Conservation (phyloP, 2,113 vertebrate genomes). For the Vulpes ferrilata region DNA sequence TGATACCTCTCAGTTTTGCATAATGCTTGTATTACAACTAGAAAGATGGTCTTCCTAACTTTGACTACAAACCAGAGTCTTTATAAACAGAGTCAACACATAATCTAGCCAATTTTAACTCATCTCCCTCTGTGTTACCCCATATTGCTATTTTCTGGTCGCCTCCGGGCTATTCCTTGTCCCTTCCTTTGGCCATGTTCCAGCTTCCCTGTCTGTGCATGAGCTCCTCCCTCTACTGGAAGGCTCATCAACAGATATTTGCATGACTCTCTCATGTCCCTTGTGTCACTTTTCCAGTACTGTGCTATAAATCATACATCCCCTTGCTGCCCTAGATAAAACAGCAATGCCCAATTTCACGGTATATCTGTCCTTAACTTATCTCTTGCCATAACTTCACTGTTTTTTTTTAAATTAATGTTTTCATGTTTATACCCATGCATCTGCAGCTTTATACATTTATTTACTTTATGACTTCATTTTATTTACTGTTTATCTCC, state of each 20-base stretch:
- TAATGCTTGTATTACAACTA: not conserved
- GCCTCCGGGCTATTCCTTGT: not conserved
- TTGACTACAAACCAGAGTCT: not conserved
- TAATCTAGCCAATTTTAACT: not conserved
- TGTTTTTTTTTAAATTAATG: not conserved
- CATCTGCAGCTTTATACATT: not conserved
- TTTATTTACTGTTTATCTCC: not conserved
- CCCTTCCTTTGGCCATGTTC: not conserved
- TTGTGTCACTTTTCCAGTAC: not conserved
- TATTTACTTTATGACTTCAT: not conserved
- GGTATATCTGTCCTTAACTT: not conserved
- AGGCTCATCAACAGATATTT: not conserved
- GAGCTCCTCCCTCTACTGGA: not conserved
- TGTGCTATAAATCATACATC: not conserved
- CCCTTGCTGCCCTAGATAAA: not conserved
- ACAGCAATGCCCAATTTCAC: not conserved
- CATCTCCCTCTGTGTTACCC: not conserved
- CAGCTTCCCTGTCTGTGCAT: not conserved
- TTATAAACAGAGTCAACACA: not conserved
- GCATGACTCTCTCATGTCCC: not conserved
- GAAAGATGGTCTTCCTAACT: not conserved
- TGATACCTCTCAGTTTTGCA: not conserved
- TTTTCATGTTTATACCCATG: not conserved
- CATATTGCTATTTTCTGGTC: not conserved
- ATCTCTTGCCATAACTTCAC: not conserved